These are phyloP conservation scores for Apocheima hispidaria DNA, from an alignment of 2,888 invertebrate genomes.

Conservation along the genomic window DNA sequence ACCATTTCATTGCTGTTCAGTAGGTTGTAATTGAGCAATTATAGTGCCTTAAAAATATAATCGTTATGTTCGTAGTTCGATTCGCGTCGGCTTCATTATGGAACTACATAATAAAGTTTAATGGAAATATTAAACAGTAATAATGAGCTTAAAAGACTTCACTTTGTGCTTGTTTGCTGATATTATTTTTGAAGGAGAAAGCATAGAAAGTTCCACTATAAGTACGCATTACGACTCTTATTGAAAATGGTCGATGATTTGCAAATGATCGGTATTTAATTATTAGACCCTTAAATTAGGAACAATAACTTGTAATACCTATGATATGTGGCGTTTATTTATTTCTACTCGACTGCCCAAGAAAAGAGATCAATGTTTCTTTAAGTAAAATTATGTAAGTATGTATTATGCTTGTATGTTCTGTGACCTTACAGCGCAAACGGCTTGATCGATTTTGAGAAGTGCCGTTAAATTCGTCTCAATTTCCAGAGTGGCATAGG, in stretches of 20 bases:
- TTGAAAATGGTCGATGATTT: conserved; percentile 6
- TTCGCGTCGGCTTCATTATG: conserved; percentile 15
- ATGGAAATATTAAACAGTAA: conserved; percentile 23
- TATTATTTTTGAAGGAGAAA: conserved; percentile 26
- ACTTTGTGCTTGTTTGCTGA: conserved; percentile 9
- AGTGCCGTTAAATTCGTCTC: too few relatives aligned
- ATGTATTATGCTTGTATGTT: too few relatives aligned
- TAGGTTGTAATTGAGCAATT: conserved; percentile 47
- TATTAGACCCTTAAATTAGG: background rate
- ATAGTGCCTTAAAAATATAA: conserved; percentile 37
- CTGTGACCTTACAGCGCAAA: too few relatives aligned
- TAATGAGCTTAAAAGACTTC: conserved; percentile 11
- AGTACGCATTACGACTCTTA: background rate
- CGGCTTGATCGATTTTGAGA: too few relatives aligned
- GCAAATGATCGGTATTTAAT: background rate
- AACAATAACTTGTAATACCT: background rate
- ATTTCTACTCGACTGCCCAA: too few relatives aligned
- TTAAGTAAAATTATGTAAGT: too few relatives aligned
- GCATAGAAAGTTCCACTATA: conserved; percentile 17
- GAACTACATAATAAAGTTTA: conserved; percentile 11
- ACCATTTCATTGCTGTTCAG: conserved; percentile 36
- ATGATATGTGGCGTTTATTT: background rate
- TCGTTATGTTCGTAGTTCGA: conserved; percentile 21
- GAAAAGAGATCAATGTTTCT: too few relatives aligned
- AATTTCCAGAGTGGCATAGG: too few relatives aligned